Conservation (phyloP, 2,888 invertebrate genomes). For the Zygogramma bicolorata region DNA sequence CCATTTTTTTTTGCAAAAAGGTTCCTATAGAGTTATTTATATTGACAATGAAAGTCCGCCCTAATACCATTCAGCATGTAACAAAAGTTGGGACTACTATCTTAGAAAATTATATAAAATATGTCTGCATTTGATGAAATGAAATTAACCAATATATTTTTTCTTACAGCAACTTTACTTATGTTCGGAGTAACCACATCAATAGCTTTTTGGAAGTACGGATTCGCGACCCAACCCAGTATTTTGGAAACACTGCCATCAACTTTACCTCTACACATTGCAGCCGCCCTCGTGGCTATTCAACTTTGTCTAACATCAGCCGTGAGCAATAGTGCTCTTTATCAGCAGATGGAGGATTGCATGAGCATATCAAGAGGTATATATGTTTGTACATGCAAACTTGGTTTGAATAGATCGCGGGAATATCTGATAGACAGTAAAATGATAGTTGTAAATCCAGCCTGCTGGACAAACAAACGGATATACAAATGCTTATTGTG, state of each 20-base stretch:
- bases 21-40: too few species aligned
- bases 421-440: too few species aligned
- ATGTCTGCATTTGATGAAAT: background rate
- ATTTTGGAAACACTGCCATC: constrained; percentile 76
- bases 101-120: too few species aligned
- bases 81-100: too few species aligned
- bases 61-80: too few species aligned
- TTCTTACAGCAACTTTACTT: constrained; percentile 69
- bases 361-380: constrained; percentile 78
- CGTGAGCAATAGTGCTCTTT: constrained; percentile 83
- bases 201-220: constrained; percentile 76
- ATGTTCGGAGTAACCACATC: constrained; percentile 76
- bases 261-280: constrained; percentile 74
- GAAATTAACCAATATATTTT: background rate
- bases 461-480: too few species aligned
- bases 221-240: constrained; percentile 72
- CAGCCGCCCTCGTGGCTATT: constrained; percentile 80
- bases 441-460: too few species aligned
- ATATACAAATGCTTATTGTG: too few species aligned
- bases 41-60: too few species aligned
- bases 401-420: background rate
- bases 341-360: constrained; percentile 85
- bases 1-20: too few species aligned
- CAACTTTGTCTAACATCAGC: constrained; percentile 84
- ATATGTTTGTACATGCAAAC: background rate